phyloP scores from a whole-genome alignment of 2,797 vertebrate species.

The Arnoldichthys spilopterus region DNA sequence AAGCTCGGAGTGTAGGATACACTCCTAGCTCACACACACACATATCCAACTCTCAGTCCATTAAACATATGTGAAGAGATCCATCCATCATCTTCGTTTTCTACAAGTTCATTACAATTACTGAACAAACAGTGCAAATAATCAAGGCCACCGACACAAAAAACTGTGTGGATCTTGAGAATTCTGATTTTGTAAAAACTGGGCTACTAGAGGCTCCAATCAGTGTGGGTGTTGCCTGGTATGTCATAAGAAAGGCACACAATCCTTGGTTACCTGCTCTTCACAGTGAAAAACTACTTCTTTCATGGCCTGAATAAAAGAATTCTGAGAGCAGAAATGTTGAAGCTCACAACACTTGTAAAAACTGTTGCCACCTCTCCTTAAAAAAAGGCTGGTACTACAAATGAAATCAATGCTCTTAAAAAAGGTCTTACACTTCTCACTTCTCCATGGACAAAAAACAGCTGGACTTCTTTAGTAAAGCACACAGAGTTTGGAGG shows the following conservation, averaged over 20 bases:
- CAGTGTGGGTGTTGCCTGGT: not conserved
- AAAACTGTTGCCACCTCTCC: not conserved
- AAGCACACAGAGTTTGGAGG: not conserved
- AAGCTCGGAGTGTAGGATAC: conserved; percentile 30
- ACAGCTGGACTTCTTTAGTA: not conserved
- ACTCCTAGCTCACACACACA: conserved; percentile 54
- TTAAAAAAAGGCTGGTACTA: not conserved
- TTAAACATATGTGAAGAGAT: not conserved
- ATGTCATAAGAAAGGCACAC: not conserved
- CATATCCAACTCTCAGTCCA: conserved; percentile 16
- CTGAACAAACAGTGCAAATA: no score
- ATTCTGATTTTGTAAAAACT: no score
- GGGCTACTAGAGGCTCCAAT: no score
- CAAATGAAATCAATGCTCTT: not conserved
- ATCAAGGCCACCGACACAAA: no score
- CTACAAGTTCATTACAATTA: not conserved
- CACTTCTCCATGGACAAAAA: not conserved
- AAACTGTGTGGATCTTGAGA: no score
- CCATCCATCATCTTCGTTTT: not conserved
- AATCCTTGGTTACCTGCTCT: not conserved
- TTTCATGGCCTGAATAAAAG: not conserved
- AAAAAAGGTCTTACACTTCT: not conserved
- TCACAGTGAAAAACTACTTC: not conserved
- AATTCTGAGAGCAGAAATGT: not conserved
- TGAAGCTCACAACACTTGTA: not conserved